Evolutionary conservation across 2,888 invertebrate species (phyloP), one percentile per base, ranked within the genome.

Genomic region (Callyntrura sp.): DNA sequence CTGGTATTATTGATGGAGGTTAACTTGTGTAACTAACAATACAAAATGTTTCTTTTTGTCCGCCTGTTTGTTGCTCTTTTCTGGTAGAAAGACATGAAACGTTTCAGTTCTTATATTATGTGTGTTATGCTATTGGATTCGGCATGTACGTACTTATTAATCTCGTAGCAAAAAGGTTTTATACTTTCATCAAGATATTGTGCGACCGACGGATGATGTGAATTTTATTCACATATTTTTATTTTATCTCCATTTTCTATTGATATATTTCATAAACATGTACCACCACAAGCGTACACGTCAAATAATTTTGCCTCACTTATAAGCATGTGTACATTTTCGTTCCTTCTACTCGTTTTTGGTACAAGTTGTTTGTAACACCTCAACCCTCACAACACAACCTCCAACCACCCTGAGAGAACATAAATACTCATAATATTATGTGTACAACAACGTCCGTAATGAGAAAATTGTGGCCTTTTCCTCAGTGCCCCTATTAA

Each of bases 381-480:
- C 57, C 79, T 79, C 57, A 57, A 20, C 79, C 79, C 79, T 57
- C 82, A 6, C 57, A 62, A n/a, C 68, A n/a, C 55, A 35, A 82
- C 65, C 57, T n/a, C n/a, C n/a, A n/a, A 55, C 83, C 83, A 68
- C 73, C 76, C 60, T 76, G 76, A 20, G 85, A 90, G 84, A 87
- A 86, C 82, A 90, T 82, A 85, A 73, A 81, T 70, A 86, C 62
- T 81, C 78, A 84, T 85, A 68, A 91, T 79, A 91, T 86, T 82
- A 88, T 84, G 78, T 90, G 82, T 70, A 73, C 28, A 70, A 73
- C 55, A 68, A 35, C 51, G 48, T 57, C 48, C 85, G 73, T 85
- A 85, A 85, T 85, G 85, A 85, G 85, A 85, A 85, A 85, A 85
- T 85, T 90, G 76, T 81, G 25, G 79, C 85, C 65, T 76, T 85